phyloP scores from a whole-genome alignment of 2,113 vertebrate genomes.

The Cheirogaleus medius region DNA sequence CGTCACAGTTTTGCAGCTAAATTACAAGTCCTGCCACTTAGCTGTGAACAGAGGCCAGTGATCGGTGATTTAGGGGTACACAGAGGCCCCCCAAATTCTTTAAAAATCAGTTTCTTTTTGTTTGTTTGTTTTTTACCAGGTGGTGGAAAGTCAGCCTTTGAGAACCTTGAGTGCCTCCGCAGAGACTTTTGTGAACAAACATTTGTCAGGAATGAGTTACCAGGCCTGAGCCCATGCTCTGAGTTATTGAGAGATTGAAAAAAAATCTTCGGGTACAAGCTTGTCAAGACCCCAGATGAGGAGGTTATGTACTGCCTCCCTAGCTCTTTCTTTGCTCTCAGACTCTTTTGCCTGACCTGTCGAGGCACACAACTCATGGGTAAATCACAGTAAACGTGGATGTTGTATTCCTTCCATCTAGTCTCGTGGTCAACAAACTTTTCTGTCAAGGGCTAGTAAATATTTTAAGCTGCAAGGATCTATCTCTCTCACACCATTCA shows the following conservation, averaged over 20 bases:
- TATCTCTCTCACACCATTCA: neutral
- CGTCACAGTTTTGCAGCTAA: neutral
- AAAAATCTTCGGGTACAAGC: neutral
- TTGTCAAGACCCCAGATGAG: neutral
- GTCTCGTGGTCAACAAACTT: neutral
- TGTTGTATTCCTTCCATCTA: neutral
- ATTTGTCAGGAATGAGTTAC: slow-evolving; percentile 72
- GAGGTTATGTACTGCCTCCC: neutral
- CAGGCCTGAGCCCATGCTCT: slow-evolving; percentile 49
- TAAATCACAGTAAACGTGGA: neutral
- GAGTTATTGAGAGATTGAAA: neutral
- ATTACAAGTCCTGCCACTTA: neutral
- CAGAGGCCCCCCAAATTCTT: slow-evolving; percentile 67
- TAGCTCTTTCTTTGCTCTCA: neutral
- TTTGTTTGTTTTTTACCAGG: slow-evolving; percentile 75
- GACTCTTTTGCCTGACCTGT: neutral
- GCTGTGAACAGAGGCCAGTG: neutral
- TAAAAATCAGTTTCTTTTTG: slow-evolving; percentile 67
- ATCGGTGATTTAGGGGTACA: slow-evolving; percentile 42
- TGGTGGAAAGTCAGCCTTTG: slow-evolving; percentile 61
- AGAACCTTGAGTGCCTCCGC: slow-evolving; percentile 53
- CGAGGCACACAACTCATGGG: neutral
- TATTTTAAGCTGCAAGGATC: neutral
- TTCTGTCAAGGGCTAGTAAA: neutral
- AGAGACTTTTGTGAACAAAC: slow-evolving; percentile 66